Percentiles rank a stretch among this genome's conserved stretches.
Evolutionary conservation across 2,888 invertebrate species (phyloP).

Genomic region (Adelphocoris suturalis): DNA sequence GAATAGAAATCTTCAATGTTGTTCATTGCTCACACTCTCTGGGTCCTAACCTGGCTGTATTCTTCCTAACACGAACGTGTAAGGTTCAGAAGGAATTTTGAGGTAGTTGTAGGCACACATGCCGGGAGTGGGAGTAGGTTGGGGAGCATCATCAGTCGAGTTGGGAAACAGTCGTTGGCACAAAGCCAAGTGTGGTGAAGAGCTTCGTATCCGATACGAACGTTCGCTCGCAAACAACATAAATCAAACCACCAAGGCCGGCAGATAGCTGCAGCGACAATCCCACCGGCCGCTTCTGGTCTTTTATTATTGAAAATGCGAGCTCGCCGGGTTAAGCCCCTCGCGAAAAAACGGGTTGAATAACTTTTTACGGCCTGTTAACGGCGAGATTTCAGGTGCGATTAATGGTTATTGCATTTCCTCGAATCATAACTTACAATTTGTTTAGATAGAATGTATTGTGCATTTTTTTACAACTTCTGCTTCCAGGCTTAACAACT

Average conservation of each 20-base stretch:
- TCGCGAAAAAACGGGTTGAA: neutral
- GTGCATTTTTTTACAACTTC: too few species aligned
- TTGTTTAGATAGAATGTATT: too few species aligned
- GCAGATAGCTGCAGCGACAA: neutral
- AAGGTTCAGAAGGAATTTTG: neutral
- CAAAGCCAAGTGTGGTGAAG: conserved; percentile 26
- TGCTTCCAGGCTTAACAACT: too few species aligned
- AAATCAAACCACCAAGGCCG: conserved; percentile 58
- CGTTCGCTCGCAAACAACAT: conserved; percentile 61
- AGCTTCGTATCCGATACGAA: conserved; percentile 45
- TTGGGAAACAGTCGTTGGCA: conserved; percentile 38
- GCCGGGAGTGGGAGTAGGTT: neutral
- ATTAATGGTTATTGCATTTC: neutral
- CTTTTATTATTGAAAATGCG: conserved; percentile 31
- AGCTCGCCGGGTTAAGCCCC: neutral
- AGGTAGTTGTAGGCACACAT: neutral
- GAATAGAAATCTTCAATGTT: too few species aligned
- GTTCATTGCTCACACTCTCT: too few species aligned
- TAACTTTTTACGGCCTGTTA: neutral
- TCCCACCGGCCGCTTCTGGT: conserved; percentile 26
- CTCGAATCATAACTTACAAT: too few species aligned
- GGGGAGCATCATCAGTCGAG: conserved; percentile 3
- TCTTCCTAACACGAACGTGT: neutral
- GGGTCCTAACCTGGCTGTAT: too few species aligned
- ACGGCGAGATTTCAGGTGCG: neutral